phyloP scores from a whole-genome alignment of 1,140 invertebrate species.

The Agraylea sexmaculata region DNA sequence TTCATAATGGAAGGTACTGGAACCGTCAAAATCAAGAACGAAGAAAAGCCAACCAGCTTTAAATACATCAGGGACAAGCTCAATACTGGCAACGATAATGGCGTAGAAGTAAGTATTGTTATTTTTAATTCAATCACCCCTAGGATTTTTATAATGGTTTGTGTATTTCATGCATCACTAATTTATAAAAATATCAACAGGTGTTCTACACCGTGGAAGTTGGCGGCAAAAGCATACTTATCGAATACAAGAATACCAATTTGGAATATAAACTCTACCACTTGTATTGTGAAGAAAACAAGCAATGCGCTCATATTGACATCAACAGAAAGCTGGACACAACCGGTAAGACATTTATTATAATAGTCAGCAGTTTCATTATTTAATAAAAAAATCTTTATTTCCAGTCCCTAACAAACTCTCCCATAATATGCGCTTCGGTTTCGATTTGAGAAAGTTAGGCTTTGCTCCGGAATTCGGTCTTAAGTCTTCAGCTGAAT shows the following conservation, averaged over 20 bases:
- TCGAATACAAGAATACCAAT: constrained; percentile 55
- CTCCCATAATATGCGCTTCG: constrained; percentile 20
- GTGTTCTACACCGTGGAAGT: constrained; percentile 40
- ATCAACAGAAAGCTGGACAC: constrained; percentile 45
- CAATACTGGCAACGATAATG: constrained; percentile 46
- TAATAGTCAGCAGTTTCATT: background rate
- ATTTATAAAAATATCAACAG: constrained; percentile 19
- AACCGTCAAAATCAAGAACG: constrained; percentile 49
- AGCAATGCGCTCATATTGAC: constrained; percentile 60
- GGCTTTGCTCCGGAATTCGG: constrained; percentile 60
- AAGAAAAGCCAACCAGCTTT: constrained; percentile 54
- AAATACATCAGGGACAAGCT: constrained; percentile 54
- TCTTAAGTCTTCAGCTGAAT: constrained; percentile 47
- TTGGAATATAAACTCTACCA: constrained; percentile 54
- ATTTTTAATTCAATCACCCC: background rate
- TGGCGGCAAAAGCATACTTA: constrained; percentile 42
- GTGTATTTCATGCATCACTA: background rate
- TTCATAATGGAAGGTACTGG: constrained; percentile 59
- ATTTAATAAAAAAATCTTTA: background rate
- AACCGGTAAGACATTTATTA: constrained; percentile 2
- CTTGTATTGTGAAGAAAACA: constrained; percentile 63
- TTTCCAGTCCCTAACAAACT: background rate
- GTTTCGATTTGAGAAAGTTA: constrained; percentile 54
- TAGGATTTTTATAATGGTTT: background rate
- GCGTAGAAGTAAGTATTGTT: constrained; percentile 38